Evolutionary conservation across 2,888 invertebrate species (phyloP).

Genomic region (Sesamia inferens): DNA sequence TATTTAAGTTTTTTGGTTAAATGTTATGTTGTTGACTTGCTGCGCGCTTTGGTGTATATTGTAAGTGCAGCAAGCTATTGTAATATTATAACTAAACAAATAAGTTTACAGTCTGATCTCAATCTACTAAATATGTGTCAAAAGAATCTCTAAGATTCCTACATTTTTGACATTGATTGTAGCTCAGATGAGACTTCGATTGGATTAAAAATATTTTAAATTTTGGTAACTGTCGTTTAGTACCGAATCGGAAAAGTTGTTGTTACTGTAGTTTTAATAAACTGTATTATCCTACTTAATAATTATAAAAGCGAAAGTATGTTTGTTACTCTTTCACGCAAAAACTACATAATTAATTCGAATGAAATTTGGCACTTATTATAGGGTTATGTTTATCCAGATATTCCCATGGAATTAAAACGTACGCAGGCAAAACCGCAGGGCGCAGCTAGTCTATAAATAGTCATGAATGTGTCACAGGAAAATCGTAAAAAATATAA

Average conservation of each 20-base stretch:
- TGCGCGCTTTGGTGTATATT: too few species aligned
- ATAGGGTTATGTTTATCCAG: too few species aligned
- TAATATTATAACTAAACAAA: too few species aligned
- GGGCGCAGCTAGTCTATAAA: neutral
- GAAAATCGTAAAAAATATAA: neutral
- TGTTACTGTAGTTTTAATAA: neutral
- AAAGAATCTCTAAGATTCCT: neutral
- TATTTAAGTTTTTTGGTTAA: too few species aligned
- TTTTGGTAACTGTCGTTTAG: neutral
- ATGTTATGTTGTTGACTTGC: too few species aligned
- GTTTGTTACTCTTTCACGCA: too few species aligned
- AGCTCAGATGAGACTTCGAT: neutral
- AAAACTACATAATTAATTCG: too few species aligned
- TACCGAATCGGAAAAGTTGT: neutral
- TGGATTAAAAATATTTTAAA: neutral
- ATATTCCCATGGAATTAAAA: too few species aligned
- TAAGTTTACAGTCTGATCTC: neutral
- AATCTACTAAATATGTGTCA: neutral
- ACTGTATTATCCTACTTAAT: neutral
- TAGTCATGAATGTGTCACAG: conserved; percentile 1
- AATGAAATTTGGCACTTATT: too few species aligned
- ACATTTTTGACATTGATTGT: neutral
- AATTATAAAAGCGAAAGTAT: too few species aligned
- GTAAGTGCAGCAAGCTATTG: too few species aligned
- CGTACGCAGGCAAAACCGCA: too few species aligned